A percentile compares a stretch with the other conserved stretches of the same genome.
Evolutionary conservation across 2,797 vertebrate species (phyloP).

Genomic region (Pseudochaenichthys georgianus): DNA sequence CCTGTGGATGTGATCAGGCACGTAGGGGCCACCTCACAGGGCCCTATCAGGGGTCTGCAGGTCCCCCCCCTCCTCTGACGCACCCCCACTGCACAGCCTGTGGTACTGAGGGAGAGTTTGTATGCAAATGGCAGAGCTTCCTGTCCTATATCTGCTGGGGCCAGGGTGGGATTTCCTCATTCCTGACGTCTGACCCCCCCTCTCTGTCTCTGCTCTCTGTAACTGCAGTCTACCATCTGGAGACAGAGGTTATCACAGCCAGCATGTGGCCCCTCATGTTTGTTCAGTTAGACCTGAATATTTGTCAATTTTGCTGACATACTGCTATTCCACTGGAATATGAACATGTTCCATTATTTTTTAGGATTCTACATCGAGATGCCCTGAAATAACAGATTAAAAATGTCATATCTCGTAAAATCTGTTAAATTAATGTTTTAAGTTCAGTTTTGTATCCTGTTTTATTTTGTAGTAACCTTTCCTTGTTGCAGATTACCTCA

Average conservation of each 20-base stretch:
- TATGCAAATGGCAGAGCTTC: conserved; percentile 73
- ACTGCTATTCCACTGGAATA: conserved; percentile 21
- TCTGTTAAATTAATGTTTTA: too few relatives aligned
- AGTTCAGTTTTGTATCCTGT: too few relatives aligned
- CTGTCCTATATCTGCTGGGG: conserved; percentile 69
- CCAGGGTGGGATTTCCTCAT: conserved; percentile 82
- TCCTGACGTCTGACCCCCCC: conserved; percentile 68
- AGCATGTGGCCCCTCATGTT: conserved; percentile 40
- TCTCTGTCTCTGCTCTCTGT: conserved; percentile 56
- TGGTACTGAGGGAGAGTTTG: conserved; percentile 53
- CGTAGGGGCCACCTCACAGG: conserved; percentile 63
- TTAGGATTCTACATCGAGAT: not conserved
- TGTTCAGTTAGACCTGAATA: conserved; percentile 39
- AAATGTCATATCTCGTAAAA: too few relatives aligned
- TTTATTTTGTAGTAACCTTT: too few relatives aligned
- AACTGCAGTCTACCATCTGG: conserved; percentile 69
- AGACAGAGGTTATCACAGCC: conserved; percentile 63
- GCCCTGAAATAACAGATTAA: not conserved
- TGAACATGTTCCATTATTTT: conserved; percentile 29
- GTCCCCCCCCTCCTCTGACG: conserved; percentile 52
- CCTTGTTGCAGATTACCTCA: too few relatives aligned
- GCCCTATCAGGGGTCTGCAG: conserved; percentile 70
- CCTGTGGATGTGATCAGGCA: conserved; percentile 71
- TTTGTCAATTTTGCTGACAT: conserved; percentile 42
- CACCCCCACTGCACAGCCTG: conserved; percentile 48